Percentiles rank a stretch among this genome's conserved stretches.
phyloP scores from a whole-genome alignment of 1,140 invertebrate species.

The Solen grandis region DNA sequence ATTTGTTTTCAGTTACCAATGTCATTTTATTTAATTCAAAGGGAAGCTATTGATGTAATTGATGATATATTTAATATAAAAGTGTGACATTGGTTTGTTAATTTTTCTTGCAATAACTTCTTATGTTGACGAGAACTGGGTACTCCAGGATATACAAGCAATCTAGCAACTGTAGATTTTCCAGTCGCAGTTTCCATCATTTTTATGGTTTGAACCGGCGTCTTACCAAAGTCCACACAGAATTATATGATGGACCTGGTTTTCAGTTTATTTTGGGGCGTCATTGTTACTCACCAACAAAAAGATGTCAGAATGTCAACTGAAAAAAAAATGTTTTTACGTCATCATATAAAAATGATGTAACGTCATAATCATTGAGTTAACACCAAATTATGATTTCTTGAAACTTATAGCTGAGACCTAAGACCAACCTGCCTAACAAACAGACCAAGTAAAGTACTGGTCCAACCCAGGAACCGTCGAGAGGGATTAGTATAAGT shows the following conservation, averaged over 20 bases:
- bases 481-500: no score
- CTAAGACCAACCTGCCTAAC: no score
- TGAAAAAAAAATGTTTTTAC: background rate
- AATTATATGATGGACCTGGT: background rate
- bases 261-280: background rate
- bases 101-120: no score
- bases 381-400: background rate
- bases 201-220: background rate
- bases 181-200: background rate
- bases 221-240: background rate
- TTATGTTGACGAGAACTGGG: no score
- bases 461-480: no score
- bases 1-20: no score
- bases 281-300: background rate
- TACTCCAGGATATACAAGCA: background rate
- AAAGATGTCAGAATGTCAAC: background rate
- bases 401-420: no score
- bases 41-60: no score
- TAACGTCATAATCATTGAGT: background rate
- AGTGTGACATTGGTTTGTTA: no score
- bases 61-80: no score
- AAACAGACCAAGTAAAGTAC: no score
- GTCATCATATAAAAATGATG: background rate
- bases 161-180: background rate
- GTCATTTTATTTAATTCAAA: no score